Base-by-base conservation (phyloP, 2,113 vertebrate genomes). In the Sula dactylatra region DNA sequence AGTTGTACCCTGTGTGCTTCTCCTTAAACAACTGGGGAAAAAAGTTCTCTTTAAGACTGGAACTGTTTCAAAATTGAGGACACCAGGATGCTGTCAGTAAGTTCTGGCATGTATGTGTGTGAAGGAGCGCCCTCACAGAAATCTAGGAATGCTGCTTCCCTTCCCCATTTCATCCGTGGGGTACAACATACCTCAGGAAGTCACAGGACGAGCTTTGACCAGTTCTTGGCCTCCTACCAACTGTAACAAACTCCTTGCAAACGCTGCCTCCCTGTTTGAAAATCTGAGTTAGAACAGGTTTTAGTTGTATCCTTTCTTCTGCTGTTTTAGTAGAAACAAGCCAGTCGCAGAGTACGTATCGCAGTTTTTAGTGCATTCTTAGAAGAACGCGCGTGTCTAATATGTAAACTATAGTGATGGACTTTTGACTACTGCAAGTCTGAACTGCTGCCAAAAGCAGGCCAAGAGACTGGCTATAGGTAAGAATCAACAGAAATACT, bases 91-190 rank as follows among this genome's bases (percentile, higher is more conserved):
- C 52, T 16, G n/a, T 32, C 69, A 31, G 29, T 9, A 6, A 31
- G 38, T 11, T 71, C 21, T 10, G 22, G 36, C 2, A 1, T 2
- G 6, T 9, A 8, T 0, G 0, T 0, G 0, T 1, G 3, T 9
- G 54, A 64, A 77, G 31, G 34, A 59, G 36, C 0, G 2, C 6
- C 36, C 74, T 38, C 26, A 1, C 1, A 1, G 49, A 18, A 32
- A 31, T 22, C 65, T 44, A 36, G 36, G 32, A 71, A 47, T 3
- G 0, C 12, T 70, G 22, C 38, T 64, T 81, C 59, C 1, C 0
- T 9, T 64, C 64, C 32, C 17, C 3, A 0, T 64, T 49, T 64
- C 16, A 6, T 11, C 13, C 5, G 1, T 0, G 9, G 58, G 32
- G 24, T 38, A 36, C 10, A 3, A 40, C 15, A 2, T 31, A 34